A percentile compares a stretch with the other conserved stretches of the same genome.
These are phyloP conservation scores for Musca domestica DNA, from an alignment of 1,140 invertebrate genomes.

Conservation along the genomic window DNA sequence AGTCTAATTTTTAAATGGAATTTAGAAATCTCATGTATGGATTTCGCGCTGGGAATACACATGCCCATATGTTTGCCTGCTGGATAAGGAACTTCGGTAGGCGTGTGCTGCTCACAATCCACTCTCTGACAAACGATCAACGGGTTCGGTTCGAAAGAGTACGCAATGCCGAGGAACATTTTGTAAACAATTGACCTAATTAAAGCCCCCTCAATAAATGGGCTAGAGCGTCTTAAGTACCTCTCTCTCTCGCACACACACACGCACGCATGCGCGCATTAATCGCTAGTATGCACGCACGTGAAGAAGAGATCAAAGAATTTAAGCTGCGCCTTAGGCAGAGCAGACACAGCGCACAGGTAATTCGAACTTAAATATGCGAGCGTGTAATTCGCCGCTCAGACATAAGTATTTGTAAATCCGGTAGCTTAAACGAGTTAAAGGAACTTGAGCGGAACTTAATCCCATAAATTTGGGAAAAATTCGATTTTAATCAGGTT, in stretches of 20 bases:
- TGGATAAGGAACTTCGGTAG: slow-evolving; percentile 32
- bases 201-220: slow-evolving; percentile 48
- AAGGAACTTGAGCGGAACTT: slow-evolving; percentile 53
- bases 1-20: slow-evolving; percentile 51
- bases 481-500: slow-evolving; percentile 53
- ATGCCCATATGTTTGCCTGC: slow-evolving; percentile 15
- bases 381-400: no score
- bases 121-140: not conserved
- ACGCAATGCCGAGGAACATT: slow-evolving; percentile 44
- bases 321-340: not conserved
- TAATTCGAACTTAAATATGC: no score
- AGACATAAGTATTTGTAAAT: slow-evolving; percentile 32
- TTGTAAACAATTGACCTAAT: slow-evolving; percentile 53
- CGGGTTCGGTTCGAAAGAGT: not conserved
- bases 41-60: slow-evolving; percentile 23
- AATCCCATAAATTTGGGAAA: slow-evolving; percentile 53
- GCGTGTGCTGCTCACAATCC: slow-evolving; percentile 35
- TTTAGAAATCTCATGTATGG: slow-evolving; percentile 27
- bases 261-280: not conserved
- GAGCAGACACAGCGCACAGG: no score
- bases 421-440: slow-evolving; percentile 53
- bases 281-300: no score
- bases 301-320: not conserved
- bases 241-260: not conserved
- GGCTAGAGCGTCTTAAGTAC: slow-evolving; percentile 17